Conservation (phyloP, 2,797 vertebrate genomes). For the Phalloptychus januarius region DNA sequence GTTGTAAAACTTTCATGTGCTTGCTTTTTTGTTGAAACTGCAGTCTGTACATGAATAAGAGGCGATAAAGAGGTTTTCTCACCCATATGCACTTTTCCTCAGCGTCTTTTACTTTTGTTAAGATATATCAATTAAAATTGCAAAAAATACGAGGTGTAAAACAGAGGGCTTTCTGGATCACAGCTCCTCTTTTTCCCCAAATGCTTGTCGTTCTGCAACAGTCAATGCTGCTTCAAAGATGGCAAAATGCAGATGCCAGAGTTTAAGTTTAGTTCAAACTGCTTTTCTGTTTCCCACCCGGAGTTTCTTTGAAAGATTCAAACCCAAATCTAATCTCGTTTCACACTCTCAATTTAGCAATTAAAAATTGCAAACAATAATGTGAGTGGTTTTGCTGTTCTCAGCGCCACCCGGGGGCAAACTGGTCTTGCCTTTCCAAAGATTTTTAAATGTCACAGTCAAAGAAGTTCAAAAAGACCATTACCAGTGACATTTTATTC, state of each 20-base stretch:
- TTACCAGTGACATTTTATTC: constrained; percentile 83
- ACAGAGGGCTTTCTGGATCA: not conserved
- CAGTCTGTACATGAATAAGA: constrained; percentile 20
- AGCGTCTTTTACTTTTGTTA: constrained; percentile 22
- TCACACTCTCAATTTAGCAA: constrained; percentile 71
- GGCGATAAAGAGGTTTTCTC: not conserved
- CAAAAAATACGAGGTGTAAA: constrained; percentile 20
- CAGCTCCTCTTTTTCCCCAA: constrained; percentile 16
- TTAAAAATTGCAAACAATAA: constrained; percentile 72
- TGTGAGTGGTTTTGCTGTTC: constrained; percentile 52
- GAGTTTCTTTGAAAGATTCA: constrained; percentile 51
- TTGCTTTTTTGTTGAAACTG: constrained; percentile 26
- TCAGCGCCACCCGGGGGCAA: constrained; percentile 57
- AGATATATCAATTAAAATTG: constrained; percentile 27
- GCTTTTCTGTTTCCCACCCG: constrained; percentile 37
- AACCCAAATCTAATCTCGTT: constrained; percentile 70
- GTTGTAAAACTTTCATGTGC: constrained; percentile 40
- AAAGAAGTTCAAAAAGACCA: constrained; percentile 76
- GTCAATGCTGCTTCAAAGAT: constrained; percentile 43
- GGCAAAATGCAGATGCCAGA: constrained; percentile 34
- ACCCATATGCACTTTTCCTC: constrained; percentile 2
- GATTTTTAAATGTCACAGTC: constrained; percentile 82
- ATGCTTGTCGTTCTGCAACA: constrained; percentile 36
- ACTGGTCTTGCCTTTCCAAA: constrained; percentile 63
- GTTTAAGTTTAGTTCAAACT: constrained; percentile 26